phyloP scores from a whole-genome alignment of 1,140 invertebrate species.

The Micrasema minimum region DNA sequence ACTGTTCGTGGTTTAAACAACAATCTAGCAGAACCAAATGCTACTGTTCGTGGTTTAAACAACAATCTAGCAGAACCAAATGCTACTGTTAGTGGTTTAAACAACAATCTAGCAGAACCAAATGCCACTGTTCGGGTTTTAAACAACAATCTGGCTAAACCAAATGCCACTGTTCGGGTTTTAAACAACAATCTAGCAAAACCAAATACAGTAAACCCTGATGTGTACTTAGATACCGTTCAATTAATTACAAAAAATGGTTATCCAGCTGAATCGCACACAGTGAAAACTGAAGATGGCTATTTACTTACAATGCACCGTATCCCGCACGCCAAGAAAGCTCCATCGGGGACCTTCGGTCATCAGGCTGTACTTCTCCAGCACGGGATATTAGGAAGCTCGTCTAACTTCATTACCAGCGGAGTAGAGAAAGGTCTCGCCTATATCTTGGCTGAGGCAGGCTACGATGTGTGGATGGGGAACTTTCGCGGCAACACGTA shows the following conservation, averaged over 20 bases:
- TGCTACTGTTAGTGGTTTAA: too few species aligned
- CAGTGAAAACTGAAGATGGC: slow-evolving; percentile 75
- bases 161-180: too few species aligned
- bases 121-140: too few species aligned
- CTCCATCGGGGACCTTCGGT: slow-evolving; percentile 48
- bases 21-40: too few species aligned
- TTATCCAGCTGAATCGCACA: slow-evolving; percentile 75
- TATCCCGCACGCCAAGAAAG: slow-evolving; percentile 69
- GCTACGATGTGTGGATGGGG: slow-evolving; percentile 76
- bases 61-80: too few species aligned
- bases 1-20: too few species aligned
- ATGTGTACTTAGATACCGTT: slow-evolving; percentile 61
- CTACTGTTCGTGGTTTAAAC: too few species aligned
- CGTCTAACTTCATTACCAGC: slow-evolving; percentile 79
- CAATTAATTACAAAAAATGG: slow-evolving; percentile 73
- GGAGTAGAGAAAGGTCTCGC: slow-evolving; percentile 72
- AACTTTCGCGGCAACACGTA: slow-evolving; percentile 75
- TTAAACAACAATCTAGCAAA: slow-evolving; percentile 25
- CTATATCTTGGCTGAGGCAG: slow-evolving; percentile 71
- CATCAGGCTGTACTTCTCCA: slow-evolving; percentile 73
- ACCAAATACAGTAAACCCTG: slow-evolving; percentile 55
- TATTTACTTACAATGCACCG: slow-evolving; percentile 79
- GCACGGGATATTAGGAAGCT: slow-evolving; percentile 81
- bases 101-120: too few species aligned
- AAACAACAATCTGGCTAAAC: too few species aligned